Base-by-base conservation (phyloP, 2,888 invertebrate genomes). In the Pseudanteris insignis region DNA sequence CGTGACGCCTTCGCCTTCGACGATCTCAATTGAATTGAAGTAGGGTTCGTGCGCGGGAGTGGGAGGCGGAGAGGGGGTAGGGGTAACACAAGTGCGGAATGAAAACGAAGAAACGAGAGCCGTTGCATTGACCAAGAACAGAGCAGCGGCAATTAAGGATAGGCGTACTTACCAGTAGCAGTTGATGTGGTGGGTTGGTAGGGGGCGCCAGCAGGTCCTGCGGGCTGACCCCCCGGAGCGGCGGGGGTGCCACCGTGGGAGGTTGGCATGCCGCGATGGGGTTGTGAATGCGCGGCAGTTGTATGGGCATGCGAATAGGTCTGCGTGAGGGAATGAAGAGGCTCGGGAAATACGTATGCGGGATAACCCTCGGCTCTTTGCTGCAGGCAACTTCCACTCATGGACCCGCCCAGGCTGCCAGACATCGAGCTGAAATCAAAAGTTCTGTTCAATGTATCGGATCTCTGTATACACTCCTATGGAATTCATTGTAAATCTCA, bases 261-360 rank as follows among this genome's bases (percentile, higher is more conserved):
- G 64, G 76, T 75, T 53, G 79, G 74, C 54, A 79, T 77, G 33
- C 78, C 79, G 43, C 79, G 78, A 70, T 78, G 82, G 68, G 90
- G 89, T 75, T 91, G 91, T 67, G 91, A 88, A 71, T 90, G 91
- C 11, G 90, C 91, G 28, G 89, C 89, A 15, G 90, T 88, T 66
- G 90, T 86, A 74, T 86, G 69, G 89, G 87, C 76, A 67, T 90
- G 89, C 68, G 88, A 86, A 80, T 89, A 89, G 67, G 88, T 85
- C 64, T 88, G 87, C 71, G 88, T 86, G 62, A 90, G 81, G 48
- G 89, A 88, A 76, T 87, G 86, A 53, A 94, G 85, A 60, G 93
- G 92, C 82, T 94, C 93, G 71, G 91, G 89, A 82, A 94, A 94
- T 89, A 94, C 94, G 84, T 94, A 94, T 25, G 79, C 78, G 44